phyloP scores from a whole-genome alignment of 2,113 vertebrate species.

The Holacanthus passer region DNA sequence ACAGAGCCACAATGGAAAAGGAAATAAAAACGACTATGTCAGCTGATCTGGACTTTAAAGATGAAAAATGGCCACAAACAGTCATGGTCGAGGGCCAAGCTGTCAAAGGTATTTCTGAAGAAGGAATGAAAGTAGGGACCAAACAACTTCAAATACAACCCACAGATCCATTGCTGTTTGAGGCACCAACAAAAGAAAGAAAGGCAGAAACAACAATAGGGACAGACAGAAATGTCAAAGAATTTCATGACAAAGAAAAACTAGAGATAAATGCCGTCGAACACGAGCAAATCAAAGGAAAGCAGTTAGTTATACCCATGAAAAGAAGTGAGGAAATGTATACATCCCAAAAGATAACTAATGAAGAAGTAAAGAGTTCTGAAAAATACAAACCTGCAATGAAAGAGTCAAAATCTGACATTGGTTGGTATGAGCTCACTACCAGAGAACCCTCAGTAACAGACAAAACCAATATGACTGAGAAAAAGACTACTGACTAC shows the following conservation, averaged over 20 bases:
- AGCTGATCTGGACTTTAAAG: too few relatives aligned
- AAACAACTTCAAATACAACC: too few relatives aligned
- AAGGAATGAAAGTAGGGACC: not conserved
- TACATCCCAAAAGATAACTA: not conserved
- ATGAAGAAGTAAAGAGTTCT: not conserved
- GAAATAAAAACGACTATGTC: not conserved
- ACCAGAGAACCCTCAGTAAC: constrained; percentile 66
- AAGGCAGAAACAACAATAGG: not conserved
- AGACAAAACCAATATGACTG: constrained; percentile 46
- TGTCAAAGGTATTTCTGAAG: not conserved
- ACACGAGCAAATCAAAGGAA: not conserved
- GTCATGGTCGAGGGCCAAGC: not conserved
- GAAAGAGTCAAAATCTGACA: not conserved
- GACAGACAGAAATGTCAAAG: not conserved
- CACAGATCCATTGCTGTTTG: too few relatives aligned
- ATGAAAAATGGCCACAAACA: not conserved
- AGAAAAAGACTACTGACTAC: not conserved
- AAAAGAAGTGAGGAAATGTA: not conserved
- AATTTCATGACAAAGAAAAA: not conserved
- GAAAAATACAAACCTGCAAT: not conserved
- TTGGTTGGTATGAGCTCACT: not conserved
- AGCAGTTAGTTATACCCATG: not conserved
- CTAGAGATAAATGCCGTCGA: not conserved
- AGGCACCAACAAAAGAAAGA: not conserved
- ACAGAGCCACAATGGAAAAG: not conserved